These are phyloP conservation scores for Lasiommata megera DNA, from an alignment of 2,888 invertebrate species.

Conservation along the genomic window DNA sequence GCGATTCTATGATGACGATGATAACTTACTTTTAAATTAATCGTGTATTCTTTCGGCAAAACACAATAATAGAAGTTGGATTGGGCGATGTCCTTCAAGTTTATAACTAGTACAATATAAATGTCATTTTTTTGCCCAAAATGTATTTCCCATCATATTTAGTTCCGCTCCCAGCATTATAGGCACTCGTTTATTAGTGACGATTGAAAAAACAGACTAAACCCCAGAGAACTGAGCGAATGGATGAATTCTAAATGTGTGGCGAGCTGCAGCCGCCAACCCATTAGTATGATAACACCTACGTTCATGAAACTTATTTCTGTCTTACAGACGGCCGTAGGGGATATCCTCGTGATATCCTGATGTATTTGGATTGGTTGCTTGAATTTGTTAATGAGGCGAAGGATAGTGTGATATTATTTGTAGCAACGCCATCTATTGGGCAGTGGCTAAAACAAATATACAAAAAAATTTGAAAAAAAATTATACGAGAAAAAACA, in stretches of 20 bases:
- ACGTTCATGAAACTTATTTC: constrained; percentile 27
- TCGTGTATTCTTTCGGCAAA: no score
- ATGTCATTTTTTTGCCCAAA: background rate
- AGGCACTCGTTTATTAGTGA: constrained; percentile 34
- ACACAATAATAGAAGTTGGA: no score
- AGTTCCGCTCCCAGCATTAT: constrained; percentile 24
- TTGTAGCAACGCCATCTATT: background rate
- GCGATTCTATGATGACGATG: no score
- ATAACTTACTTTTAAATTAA: no score
- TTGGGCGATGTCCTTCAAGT: no score
- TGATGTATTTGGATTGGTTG: constrained; percentile 3
- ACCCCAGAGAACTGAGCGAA: constrained; percentile 32
- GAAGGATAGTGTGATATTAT: background rate
- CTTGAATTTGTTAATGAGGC: background rate
- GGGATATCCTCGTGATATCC: background rate
- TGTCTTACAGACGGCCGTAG: constrained; percentile 2
- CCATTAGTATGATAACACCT: constrained; percentile 36
- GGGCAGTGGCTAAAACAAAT: no score
- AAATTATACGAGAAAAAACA: no score
- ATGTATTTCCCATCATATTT: constrained; percentile 2
- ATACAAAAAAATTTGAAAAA: no score
- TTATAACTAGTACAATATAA: no score
- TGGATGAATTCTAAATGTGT: constrained; percentile 36
- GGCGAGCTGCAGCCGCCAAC: constrained; percentile 22
- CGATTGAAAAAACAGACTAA: constrained; percentile 32